Conservation (phyloP, 2,888 invertebrate species). For the Junonia oenone region DNA sequence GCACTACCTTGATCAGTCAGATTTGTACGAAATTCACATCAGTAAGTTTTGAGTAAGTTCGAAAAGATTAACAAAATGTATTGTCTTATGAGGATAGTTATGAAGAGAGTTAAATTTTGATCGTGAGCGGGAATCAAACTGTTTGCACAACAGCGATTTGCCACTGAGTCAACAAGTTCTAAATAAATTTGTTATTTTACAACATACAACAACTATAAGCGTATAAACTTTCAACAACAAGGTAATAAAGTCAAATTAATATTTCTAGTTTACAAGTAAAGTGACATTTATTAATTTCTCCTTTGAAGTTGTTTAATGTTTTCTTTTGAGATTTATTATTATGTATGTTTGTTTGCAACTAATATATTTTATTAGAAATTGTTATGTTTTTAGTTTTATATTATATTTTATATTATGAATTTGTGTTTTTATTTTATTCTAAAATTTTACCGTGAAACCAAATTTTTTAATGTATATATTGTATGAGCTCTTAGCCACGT, state of each 20-base stretch:
- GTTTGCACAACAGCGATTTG: background rate
- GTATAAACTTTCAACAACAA: constrained; percentile 7
- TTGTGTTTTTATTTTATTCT: too few species aligned
- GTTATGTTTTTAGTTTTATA: background rate
- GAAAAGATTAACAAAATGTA: too few species aligned
- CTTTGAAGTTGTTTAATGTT: background rate
- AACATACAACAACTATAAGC: background rate
- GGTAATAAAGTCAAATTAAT: constrained; percentile 13
- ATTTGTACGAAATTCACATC: too few species aligned
- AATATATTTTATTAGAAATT: background rate
- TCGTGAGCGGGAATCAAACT: background rate
- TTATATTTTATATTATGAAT: background rate
- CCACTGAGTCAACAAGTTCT: too few species aligned
- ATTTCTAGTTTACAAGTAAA: background rate
- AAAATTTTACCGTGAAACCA: too few species aligned
- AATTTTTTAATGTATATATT: too few species aligned
- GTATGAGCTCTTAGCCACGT: too few species aligned
- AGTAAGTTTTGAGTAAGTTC: too few species aligned
- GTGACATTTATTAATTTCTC: background rate
- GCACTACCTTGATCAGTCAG: too few species aligned
- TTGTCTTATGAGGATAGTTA: too few species aligned
- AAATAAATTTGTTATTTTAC: background rate
- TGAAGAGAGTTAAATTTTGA: too few species aligned
- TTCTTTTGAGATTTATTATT: background rate
- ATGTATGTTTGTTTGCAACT: background rate